A percentile compares a stretch with the other conserved stretches of the same genome.
Evolutionary conservation across 2,797 vertebrate genomes (phyloP).

Genomic region (Bufotes viridis): DNA sequence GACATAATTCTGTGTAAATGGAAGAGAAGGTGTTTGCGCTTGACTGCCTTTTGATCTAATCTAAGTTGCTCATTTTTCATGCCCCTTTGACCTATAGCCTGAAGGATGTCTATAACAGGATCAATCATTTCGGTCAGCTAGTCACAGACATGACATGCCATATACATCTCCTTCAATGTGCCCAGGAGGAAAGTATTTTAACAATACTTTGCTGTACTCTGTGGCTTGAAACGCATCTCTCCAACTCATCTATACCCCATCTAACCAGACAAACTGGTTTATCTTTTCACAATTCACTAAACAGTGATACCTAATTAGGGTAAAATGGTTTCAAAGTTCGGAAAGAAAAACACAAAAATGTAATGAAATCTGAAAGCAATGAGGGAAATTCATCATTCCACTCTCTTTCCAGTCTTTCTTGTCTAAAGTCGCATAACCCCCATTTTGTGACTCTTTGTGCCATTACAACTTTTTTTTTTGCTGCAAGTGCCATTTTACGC

Average conservation of each 20-base stretch:
- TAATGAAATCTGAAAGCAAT: conserved; percentile 1
- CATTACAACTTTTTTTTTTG: no score
- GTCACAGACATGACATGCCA: conserved; percentile 49
- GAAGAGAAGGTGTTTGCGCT: conserved; percentile 25
- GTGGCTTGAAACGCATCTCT: conserved; percentile 3
- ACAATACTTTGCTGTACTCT: conserved; percentile 51
- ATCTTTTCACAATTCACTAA: conserved; percentile 28
- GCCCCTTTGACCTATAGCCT: conserved; percentile 51
- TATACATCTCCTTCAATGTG: conserved; percentile 32
- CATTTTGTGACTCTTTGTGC: no score
- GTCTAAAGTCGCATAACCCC: no score
- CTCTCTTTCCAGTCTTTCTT: no score
- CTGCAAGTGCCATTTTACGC: no score
- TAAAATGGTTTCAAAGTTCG: conserved; percentile 5
- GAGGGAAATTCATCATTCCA: background rate
- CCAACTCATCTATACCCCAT: conserved; percentile 17
- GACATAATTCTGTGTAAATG: background rate
- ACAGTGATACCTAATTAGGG: conserved; percentile 23
- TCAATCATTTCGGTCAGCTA: conserved; percentile 50
- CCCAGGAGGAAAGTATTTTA: conserved; percentile 50
- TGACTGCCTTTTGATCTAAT: conserved; percentile 46
- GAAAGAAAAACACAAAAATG: conserved; percentile 22
- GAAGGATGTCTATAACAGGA: conserved; percentile 47
- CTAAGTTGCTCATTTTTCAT: conserved; percentile 29
- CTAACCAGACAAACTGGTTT: conserved; percentile 58